Evolutionary conservation across 1,140 invertebrate genomes (phyloP).

Genomic region (Trachelipus rathkii): DNA sequence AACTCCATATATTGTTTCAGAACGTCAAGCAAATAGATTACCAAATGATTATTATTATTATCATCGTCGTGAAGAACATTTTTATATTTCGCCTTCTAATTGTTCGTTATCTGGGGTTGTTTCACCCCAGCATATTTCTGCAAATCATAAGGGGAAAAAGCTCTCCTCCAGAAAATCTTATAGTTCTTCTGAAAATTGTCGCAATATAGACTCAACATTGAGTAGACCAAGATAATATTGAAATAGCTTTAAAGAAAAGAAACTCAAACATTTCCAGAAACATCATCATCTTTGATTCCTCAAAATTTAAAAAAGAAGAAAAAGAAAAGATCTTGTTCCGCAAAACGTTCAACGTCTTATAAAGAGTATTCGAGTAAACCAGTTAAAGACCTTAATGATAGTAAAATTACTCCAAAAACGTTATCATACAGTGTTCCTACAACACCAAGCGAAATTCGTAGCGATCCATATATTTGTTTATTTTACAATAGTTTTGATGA

Average conservation of each 20-base stretch:
- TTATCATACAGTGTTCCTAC: not conserved
- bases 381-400: too few species aligned
- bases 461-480: constrained; percentile 4
- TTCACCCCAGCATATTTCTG: too few species aligned
- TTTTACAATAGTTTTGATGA: not conserved
- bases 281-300: not conserved
- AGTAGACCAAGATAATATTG: not conserved
- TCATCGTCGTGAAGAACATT: too few species aligned
- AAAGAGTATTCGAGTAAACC: too few species aligned
- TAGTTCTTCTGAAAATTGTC: not conserved
- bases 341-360: too few species aligned
- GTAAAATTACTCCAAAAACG: not conserved
- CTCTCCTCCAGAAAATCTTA: not conserved
- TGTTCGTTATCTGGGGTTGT: too few species aligned
- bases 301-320: too few species aligned
- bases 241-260: not conserved
- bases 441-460: not conserved
- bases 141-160: not conserved
- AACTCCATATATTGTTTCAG: too few species aligned
- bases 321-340: too few species aligned
- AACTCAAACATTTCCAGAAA: not conserved
- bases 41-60: too few species aligned
- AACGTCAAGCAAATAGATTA: too few species aligned
- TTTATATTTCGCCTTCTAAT: too few species aligned
- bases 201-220: not conserved